Evolutionary conservation across 2,888 invertebrate species (phyloP), one percentile per base, ranked within the genome.

Genomic region (Cheilosia scutellata): DNA sequence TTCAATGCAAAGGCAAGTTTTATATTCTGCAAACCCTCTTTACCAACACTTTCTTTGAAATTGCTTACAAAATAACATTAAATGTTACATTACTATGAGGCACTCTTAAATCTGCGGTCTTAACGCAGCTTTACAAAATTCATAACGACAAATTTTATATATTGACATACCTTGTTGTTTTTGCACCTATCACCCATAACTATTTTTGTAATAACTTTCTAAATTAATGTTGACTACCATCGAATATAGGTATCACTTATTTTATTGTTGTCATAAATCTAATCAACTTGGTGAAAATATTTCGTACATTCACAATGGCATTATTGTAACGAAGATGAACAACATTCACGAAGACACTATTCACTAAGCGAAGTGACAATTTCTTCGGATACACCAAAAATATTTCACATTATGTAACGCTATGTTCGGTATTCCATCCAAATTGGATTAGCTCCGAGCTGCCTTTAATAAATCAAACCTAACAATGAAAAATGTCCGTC

Each of bases 351-450:
- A 13, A 44, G 44, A n/a, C 2, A 16, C 44, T 44, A 9, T 37
- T 44, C 5, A 44, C 16, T 16, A 44, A 16, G 44, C 5, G 5
- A 44, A 44, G 6, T 16, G 44, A 16, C 44, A 44, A n/a, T 44
- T 44, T 44, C 16, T 44, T 16, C n/a, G 44, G 16, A 5, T 16
- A 44, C 44, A 44, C 16, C 6, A 4, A 44, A 16, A 42, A 42
- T 5, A 44, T 44, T n/a, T n/a, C 44, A 44, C 27, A n/a, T 51
- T 51, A 51, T 51, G 49, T 51, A 51, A 51, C 7, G 49, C 11
- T 11, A 2, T 51, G 16, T 16, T 20, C 49, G 25, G 2, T 9
- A 49, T 7, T 7, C 16, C 49, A 25, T 51, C 6, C 25, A 47
- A n/a, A 16, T 7, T 2, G 20, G 47, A 47, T 47, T 16, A 47